These are phyloP conservation scores for Notechis scutatus DNA, from an alignment of 2,113 vertebrate species.

Conservation along the genomic window DNA sequence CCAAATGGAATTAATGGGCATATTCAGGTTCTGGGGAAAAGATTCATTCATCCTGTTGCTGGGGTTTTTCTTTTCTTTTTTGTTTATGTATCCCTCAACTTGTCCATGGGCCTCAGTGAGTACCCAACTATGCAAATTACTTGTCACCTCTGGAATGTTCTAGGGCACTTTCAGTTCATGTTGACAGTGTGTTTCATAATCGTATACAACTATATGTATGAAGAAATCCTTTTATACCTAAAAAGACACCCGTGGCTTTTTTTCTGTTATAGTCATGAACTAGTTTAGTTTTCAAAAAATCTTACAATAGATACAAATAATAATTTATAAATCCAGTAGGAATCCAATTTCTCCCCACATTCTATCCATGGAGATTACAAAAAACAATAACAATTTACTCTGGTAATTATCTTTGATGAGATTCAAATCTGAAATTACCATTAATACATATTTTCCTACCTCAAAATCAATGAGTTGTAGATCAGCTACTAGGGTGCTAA, in stretches of 20 bases:
- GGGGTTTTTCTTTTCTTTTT: not conserved
- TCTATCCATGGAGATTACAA: not conserved
- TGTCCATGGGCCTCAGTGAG: not conserved
- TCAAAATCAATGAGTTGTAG: constrained; percentile 95
- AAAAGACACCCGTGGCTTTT: not conserved
- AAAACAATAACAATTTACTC: not conserved
- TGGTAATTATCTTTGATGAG: not conserved
- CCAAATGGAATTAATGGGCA: not conserved
- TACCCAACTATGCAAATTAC: not conserved
- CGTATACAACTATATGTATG: not conserved
- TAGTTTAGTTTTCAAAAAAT: not conserved
- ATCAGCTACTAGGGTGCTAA: constrained; percentile 85
- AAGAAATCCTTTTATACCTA: not conserved
- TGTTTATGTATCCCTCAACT: not conserved
- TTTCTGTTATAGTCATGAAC: not conserved
- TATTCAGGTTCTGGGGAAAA: not conserved
- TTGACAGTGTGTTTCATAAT: not conserved
- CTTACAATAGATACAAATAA: not conserved
- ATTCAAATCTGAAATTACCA: not conserved
- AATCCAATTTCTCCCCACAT: not conserved
- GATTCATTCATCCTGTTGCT: not conserved
- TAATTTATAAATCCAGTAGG: not conserved
- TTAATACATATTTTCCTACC: constrained; percentile 65
- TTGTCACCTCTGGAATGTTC: not conserved
- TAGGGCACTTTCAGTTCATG: not conserved